Evolutionary conservation across 1,140 invertebrate genomes (phyloP), one percentile per base, ranked within the genome.

Genomic region (Papilio aristodemus): DNA sequence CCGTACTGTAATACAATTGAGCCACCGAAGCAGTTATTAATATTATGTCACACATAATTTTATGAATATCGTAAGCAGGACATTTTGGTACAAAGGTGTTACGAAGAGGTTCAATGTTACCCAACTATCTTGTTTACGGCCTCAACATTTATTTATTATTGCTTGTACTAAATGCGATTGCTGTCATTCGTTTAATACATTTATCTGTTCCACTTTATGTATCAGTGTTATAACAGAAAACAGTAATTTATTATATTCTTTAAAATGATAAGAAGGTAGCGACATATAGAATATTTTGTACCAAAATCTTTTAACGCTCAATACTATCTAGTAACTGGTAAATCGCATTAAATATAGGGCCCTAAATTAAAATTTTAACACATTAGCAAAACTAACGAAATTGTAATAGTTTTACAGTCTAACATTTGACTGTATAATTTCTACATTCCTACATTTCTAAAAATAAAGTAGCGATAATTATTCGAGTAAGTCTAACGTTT

Each of bases 41-140:
- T 39, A 39, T 39, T 39, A 39, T n/a, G 13, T 39, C 38, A 13
- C 11, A 1, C 11, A 10, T 13, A 11, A 13, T 13, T 39, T 39
- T 39, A 0, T 39, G 38, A 0, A 32, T 3, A 32, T 39, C 13
- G 38, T 39, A n/a, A 39, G 38, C 10, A 4, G 2, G 4, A 39
- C 13, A 13, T 4, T 13, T 39, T 39, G 10, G 2, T 39, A 39
- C 38, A 39, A 39, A 39, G 38, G 0, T 39, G 38, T 39, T 39
- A 39, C 38, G 38, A 39, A 39, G 10, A 39, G 38, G 38, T 39
- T 39, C 38, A 39, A 39, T 39, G 13, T 50, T 50, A 50, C 46
- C 19, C n/a, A 46, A 50, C 46, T 50, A 22, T 22, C 9, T 10
- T 50, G 17, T 50, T 22, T 50, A 22, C 46, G 19, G 46, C n/a